Conservation (phyloP, 2,113 vertebrate genomes). For the Odocoileus hemionus region DNA sequence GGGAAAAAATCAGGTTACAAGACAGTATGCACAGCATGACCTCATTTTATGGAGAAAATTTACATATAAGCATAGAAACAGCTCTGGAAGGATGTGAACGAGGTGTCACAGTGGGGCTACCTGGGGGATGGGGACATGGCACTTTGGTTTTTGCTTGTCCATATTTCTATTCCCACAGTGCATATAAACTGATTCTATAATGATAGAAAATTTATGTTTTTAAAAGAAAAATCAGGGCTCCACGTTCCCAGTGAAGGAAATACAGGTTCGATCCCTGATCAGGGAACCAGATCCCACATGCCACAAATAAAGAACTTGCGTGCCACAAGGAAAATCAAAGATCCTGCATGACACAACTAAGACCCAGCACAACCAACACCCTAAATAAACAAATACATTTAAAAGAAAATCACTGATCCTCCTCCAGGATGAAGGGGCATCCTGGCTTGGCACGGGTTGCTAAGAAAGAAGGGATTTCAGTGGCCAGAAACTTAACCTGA, state of each 20-base stretch:
- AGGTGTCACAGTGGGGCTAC: background rate
- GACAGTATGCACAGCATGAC: background rate
- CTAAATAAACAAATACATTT: background rate
- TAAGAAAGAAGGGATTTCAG: background rate
- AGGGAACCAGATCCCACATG: background rate
- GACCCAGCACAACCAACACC: background rate
- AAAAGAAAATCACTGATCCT: background rate
- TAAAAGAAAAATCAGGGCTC: background rate
- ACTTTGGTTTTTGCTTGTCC: background rate
- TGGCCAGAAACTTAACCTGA: background rate
- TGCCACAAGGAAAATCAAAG: background rate
- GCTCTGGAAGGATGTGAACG: background rate
- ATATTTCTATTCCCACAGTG: background rate
- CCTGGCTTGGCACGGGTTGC: background rate
- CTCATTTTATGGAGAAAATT: constrained; percentile 39
- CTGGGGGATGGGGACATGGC: background rate
- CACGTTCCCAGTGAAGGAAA: rapidly evolving
- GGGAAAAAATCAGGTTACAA: constrained; percentile 14
- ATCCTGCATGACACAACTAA: background rate
- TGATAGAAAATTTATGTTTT: background rate
- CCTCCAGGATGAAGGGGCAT: background rate
- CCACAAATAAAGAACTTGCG: background rate
- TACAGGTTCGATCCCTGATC: background rate
- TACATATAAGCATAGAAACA: background rate
- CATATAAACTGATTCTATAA: background rate